Percentiles rank a stretch among this genome's conserved stretches.
These are phyloP conservation scores for Exephanes ischioxanthus DNA, from an alignment of 2,888 invertebrate species.

Conservation along the genomic window DNA sequence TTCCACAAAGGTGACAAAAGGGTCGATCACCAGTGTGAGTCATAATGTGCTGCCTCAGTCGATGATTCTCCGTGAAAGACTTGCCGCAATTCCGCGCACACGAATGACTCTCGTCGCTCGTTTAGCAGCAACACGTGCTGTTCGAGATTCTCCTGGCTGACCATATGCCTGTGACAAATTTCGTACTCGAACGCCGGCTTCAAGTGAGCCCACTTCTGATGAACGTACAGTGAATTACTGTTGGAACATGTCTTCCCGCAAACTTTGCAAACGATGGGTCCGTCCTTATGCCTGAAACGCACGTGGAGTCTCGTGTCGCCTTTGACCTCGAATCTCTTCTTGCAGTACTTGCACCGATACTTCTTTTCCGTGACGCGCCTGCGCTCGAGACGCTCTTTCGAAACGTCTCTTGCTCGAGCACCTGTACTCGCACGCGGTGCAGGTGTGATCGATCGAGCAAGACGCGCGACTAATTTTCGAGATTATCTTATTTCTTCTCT, in stretches of 20 bases:
- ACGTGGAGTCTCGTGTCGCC: conserved; percentile 81
- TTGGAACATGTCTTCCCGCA: conserved; percentile 81
- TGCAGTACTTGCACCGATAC: conserved; percentile 77
- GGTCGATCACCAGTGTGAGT: conserved; percentile 75
- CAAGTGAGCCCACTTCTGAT: conserved; percentile 81
- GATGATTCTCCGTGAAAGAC: conserved; percentile 71
- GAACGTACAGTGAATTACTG: conserved; percentile 79
- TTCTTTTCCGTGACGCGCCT: conserved; percentile 78
- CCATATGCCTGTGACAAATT: conserved; percentile 78
- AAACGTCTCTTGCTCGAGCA: conserved; percentile 74
- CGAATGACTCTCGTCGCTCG: conserved; percentile 71
- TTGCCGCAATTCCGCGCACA: conserved; percentile 78
- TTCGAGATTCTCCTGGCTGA: conserved; percentile 78
- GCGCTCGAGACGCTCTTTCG: conserved; percentile 78
- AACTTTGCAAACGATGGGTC: conserved; percentile 79
- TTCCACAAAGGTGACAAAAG: conserved; percentile 70
- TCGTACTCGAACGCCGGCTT: conserved; percentile 79
- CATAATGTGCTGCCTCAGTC: conserved; percentile 72
- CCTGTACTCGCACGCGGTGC: too few relatives aligned
- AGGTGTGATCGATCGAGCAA: not conserved
- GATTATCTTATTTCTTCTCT: conserved; percentile 40
- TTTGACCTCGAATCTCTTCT: conserved; percentile 81
- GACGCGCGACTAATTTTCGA: not conserved
- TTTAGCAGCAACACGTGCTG: conserved; percentile 78
- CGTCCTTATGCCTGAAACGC: conserved; percentile 80